Conservation (phyloP, 2,888 invertebrate species). For the Fragum fragum region DNA sequence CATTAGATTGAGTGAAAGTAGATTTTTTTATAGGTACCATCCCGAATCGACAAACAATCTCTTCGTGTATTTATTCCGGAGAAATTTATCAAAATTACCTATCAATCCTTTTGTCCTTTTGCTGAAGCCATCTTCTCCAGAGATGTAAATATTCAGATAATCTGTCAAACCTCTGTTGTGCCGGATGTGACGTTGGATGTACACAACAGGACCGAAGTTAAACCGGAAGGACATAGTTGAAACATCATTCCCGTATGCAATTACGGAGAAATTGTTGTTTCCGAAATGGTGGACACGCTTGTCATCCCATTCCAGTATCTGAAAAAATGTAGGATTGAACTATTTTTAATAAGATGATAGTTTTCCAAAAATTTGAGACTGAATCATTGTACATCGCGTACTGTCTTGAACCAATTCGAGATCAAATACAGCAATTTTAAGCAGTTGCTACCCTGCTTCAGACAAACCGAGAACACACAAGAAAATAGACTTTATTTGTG, state of each 20-base stretch:
- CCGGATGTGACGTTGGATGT: conserved; percentile 42
- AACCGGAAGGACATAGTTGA: conserved; percentile 39
- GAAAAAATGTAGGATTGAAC: neutral
- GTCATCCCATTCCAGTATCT: conserved; percentile 50
- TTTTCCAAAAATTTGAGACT: too few species aligned
- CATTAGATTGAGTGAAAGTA: too few species aligned
- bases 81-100: conserved; percentile 43
- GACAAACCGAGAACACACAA: too few species aligned
- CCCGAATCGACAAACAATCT: too few species aligned
- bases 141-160: conserved; percentile 50
- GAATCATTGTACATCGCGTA: too few species aligned
- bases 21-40: too few species aligned
- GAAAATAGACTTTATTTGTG: too few species aligned
- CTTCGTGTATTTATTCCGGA: too few species aligned
- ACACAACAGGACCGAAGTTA: conserved; percentile 50
- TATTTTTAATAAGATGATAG: too few species aligned
- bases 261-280: conserved; percentile 38
- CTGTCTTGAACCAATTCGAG: too few species aligned
- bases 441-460: too few species aligned
- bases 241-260: neutral
- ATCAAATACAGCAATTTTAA: too few species aligned
- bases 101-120: conserved; percentile 48
- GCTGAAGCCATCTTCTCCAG: conserved; percentile 58
- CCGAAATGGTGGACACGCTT: conserved; percentile 44
- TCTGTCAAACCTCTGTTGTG: conserved; percentile 23